These are phyloP conservation scores for Pseudochromis fuscus DNA, from an alignment of 2,797 vertebrate species.

Conservation along the genomic window DNA sequence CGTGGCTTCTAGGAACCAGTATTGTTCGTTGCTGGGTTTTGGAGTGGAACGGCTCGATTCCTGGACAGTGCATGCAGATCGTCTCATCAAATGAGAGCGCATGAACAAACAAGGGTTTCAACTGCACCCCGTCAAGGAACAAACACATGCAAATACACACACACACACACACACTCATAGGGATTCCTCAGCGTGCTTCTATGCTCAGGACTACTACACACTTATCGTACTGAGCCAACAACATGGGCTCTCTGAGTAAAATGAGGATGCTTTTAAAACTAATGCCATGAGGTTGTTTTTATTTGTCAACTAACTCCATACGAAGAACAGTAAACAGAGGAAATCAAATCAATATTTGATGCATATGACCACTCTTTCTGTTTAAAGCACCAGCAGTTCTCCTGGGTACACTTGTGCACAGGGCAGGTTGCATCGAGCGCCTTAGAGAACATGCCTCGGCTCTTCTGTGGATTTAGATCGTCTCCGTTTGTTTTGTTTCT, in stretches of 20 bases:
- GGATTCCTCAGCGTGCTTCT: too few relatives aligned
- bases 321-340: background rate
- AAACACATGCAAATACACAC: too few relatives aligned
- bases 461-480: background rate
- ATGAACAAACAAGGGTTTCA: constrained; percentile 11
- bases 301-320: background rate
- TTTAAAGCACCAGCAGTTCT: background rate
- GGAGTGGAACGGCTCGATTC: constrained; percentile 10
- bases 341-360: background rate
- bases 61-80: constrained; percentile 37
- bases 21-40: constrained; percentile 24
- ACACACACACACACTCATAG: too few relatives aligned
- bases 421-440: background rate
- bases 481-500: background rate
- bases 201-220: constrained; percentile 20
- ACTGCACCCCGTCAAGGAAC: too few relatives aligned
- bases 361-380: background rate
- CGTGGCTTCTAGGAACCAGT: constrained; percentile 9
- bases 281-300: background rate
- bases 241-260: background rate
- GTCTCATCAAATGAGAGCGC: constrained; percentile 12
- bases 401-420: background rate
- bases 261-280: background rate
- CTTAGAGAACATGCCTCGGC: too few relatives aligned
- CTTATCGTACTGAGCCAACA: background rate